Conservation (phyloP, 2,797 vertebrate genomes). For the Nasua narica region DNA sequence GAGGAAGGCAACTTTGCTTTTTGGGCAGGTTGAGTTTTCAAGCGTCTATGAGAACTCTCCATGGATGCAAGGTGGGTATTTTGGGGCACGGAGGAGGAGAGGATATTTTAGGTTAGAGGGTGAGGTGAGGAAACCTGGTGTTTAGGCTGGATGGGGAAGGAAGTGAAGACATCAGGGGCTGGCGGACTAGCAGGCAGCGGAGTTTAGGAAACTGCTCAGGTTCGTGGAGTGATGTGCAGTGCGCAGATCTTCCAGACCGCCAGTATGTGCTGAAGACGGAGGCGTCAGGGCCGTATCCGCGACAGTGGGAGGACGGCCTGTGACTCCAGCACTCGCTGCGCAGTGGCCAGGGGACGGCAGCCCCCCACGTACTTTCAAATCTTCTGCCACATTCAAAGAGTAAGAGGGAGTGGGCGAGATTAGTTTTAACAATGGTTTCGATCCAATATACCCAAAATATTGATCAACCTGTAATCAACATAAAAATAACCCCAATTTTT, state of each 20-base stretch:
- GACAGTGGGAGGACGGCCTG: too few species aligned
- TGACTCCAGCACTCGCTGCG: background rate
- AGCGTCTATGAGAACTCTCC: background rate
- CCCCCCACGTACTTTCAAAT: background rate
- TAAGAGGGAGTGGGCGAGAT: background rate
- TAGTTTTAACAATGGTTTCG: background rate
- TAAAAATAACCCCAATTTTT: background rate
- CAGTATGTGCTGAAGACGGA: background rate
- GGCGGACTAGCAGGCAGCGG: background rate
- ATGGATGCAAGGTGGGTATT: background rate
- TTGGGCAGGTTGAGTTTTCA: background rate
- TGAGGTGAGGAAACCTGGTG: background rate
- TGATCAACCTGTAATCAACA: background rate
- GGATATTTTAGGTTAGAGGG: background rate
- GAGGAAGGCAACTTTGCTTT: background rate
- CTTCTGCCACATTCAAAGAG: background rate
- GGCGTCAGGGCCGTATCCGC: background rate
- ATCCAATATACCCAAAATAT: background rate
- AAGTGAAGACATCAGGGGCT: background rate
- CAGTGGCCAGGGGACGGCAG: rapidly evolving
- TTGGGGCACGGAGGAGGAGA: too few species aligned
- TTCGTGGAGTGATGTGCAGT: background rate
- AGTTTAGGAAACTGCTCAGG: background rate
- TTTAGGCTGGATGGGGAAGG: background rate
- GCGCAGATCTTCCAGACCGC: background rate